Base-by-base conservation (phyloP, 2,113 vertebrate genomes). In the Calidris pugnax region DNA sequence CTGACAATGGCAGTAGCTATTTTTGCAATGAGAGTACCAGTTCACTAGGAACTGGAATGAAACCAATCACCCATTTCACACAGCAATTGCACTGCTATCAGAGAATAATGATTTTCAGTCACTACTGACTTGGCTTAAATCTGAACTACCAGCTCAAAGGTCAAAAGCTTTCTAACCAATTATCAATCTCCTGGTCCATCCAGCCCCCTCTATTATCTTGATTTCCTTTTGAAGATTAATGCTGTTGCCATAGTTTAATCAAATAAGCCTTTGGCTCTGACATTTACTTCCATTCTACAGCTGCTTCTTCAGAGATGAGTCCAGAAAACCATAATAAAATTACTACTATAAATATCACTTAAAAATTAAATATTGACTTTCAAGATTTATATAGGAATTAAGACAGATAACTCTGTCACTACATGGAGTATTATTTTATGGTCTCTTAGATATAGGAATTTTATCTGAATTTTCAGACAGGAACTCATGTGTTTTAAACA, bases 21-120 rank as follows among this genome's bases (percentile, higher is more conserved):
- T 91, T 95, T 77, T 94, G 47, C 63, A 45, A 21, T 16, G 12
- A 62, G 68, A 85, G 23, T 48, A 80, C 47, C 59, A 51, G 55
- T 55, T 90, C 32, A 11, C 41, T 30, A 71, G 51, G 41, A 94
- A 90, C 59, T 90, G 64, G 78, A 86, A 74, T 77, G 37, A 93
- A 93, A 97, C 87, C 91, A 95, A 88, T 87, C 82, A 77, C 55
- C 85, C 55, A 92, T 81, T 93, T 69, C 82, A 91, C 90, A 81
- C 9, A 41, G 90, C 87, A 95, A 88, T 83, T 90, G 82, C 41
- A 57, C 37, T 59, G 21, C 79, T 92, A 86, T 88, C 83, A 74
- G 63, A 47, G 37, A 93, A 47, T 86, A 97, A 95, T 78, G 93
- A 96, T 97, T 97, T 97, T 95, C 90, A 93, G 92, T 93, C 93